Conservation (phyloP, 2,888 invertebrate genomes). For the Stenotaenia linearis region DNA sequence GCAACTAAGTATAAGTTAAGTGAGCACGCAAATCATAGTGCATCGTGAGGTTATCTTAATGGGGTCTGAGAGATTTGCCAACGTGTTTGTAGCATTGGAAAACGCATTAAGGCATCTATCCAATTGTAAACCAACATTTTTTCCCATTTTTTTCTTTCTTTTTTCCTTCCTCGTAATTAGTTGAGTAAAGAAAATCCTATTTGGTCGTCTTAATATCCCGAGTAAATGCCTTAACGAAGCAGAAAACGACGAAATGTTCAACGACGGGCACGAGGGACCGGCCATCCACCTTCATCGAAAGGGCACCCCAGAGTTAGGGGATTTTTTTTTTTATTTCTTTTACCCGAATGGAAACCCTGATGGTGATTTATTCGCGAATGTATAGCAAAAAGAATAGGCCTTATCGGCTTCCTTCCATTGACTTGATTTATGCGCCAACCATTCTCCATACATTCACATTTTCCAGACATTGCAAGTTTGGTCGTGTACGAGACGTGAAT, state of each 20-base stretch:
- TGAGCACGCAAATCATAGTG: neutral
- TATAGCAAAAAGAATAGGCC: slow-evolving; percentile 10
- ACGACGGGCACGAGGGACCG: neutral
- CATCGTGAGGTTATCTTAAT: neutral
- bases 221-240: neutral
- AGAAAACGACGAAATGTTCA: neutral
- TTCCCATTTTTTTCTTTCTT: neutral
- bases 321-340: neutral
- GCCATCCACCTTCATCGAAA: neutral
- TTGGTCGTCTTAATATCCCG: neutral
- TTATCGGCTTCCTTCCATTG: slow-evolving; percentile 19
- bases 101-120: neutral
- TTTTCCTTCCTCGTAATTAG: neutral
- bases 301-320: neutral
- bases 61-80: neutral
- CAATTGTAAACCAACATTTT: neutral
- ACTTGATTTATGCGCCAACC: slow-evolving; percentile 11
- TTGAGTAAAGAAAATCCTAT: neutral
- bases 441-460: slow-evolving; percentile 19
- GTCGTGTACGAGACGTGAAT: neutral
- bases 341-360: neutral
- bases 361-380: slow-evolving; percentile 9
- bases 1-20: neutral
- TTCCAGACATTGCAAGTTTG: slow-evolving; percentile 9
- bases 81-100: neutral